Conservation (phyloP, 92 coral and sea anemone species). For the Micromussa lordhowensis region DNA sequence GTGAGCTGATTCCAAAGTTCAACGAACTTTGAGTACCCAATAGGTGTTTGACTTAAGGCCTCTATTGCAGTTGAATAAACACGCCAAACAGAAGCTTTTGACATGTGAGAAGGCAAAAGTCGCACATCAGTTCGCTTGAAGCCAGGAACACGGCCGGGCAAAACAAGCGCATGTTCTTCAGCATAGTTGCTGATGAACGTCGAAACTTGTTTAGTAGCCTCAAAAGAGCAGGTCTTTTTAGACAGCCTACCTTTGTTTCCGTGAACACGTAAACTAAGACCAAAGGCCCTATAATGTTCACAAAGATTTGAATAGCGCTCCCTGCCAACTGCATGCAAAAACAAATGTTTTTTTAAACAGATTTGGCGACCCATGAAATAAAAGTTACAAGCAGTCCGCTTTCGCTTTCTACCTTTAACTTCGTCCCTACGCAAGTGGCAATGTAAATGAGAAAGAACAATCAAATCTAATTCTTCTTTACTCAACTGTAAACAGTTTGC, state of each 20-base stretch:
- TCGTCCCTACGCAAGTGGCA: slow-evolving; percentile 37
- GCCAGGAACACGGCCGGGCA: slow-evolving; percentile 69
- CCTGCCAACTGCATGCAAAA: slow-evolving; percentile 36
- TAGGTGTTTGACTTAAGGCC: slow-evolving; percentile 9
- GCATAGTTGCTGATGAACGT: slow-evolving; percentile 54
- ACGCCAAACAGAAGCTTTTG: slow-evolving; percentile 51
- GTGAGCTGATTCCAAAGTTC: slow-evolving; percentile 63
- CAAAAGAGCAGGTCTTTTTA: slow-evolving; percentile 34
- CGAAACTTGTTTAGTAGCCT: slow-evolving; percentile 41
- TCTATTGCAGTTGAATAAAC: slow-evolving; percentile 19
- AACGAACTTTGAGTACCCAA: no score
- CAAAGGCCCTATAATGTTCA: slow-evolving; percentile 43
- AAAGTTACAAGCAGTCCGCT: slow-evolving; percentile 37
- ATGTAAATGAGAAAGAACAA: slow-evolving; percentile 39
- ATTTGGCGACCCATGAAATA: slow-evolving; percentile 35
- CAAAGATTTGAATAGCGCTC: slow-evolving; percentile 55
- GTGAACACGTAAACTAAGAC: slow-evolving; percentile 4
- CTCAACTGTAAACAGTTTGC: slow-evolving; percentile 31
- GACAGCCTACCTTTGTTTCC: slow-evolving; percentile 60
- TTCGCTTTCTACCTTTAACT: slow-evolving; percentile 44
- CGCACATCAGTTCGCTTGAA: slow-evolving; percentile 63
- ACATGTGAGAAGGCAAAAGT: slow-evolving; percentile 51
- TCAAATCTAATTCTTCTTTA: slow-evolving; percentile 34
- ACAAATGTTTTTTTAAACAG: slow-evolving; percentile 52
- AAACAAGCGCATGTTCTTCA: slow-evolving; percentile 66